Conservation (phyloP, 2,797 vertebrate species). For the Parauchenoglanis ngamensis region DNA sequence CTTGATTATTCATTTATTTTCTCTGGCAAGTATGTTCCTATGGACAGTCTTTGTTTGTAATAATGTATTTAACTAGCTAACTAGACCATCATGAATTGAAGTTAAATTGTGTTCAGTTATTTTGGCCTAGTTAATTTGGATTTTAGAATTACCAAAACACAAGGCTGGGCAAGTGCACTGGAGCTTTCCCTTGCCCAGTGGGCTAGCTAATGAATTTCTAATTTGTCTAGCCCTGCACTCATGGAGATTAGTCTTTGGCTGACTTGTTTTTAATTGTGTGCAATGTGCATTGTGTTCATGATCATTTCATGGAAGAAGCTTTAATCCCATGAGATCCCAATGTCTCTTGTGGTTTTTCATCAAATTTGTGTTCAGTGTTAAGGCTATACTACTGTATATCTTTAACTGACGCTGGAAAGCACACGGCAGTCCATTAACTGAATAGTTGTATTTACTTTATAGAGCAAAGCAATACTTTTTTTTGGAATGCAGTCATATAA, state of each 20-base stretch:
- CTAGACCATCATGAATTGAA: neutral
- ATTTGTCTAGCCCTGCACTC: constrained; percentile 4
- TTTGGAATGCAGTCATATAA: neutral
- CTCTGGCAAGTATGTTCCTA: neutral
- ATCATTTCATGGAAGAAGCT: neutral
- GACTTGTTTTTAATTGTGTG: constrained; percentile 8
- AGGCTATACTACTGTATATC: neutral
- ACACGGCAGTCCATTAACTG: neutral
- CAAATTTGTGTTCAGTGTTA: neutral
- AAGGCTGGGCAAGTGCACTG: neutral
- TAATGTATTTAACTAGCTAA: neutral
- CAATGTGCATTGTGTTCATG: constrained; percentile 7
- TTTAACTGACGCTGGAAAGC: neutral
- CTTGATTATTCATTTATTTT: neutral
- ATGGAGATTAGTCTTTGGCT: constrained; percentile 2
- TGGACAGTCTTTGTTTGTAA: neutral
- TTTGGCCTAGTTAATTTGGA: neutral
- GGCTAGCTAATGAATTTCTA: constrained; percentile 6
- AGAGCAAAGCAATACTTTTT: constrained; percentile 5
- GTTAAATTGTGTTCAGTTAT: neutral
- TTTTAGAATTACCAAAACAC: neutral
- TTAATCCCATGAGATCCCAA: neutral
- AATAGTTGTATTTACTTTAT: neutral
- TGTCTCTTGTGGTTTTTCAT: neutral
- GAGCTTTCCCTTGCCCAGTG: neutral